Evolutionary conservation across 2,113 vertebrate species (phyloP).

Genomic region (Hemicordylus capensis): DNA sequence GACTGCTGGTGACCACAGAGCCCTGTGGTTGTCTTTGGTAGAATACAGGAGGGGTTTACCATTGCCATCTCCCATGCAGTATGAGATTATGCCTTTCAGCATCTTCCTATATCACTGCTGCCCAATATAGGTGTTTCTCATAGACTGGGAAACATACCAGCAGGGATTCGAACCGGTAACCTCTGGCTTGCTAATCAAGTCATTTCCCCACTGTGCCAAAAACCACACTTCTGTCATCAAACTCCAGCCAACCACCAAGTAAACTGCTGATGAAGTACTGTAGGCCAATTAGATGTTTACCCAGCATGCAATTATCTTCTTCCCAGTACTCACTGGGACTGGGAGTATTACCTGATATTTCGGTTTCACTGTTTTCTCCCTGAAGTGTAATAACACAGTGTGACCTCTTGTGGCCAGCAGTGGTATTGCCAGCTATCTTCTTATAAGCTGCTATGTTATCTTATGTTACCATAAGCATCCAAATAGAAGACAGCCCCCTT

Average conservation of each 20-base stretch:
- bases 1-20: no score
- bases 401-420: constrained; percentile 78
- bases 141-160: no score
- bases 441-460: neutral
- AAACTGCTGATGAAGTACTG: constrained; percentile 16
- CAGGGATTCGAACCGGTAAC: no score
- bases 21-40: neutral
- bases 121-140: no score
- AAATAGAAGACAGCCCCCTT: no score
- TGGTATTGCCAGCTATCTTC: neutral
- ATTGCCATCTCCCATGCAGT: no score
- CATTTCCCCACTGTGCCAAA: no score
- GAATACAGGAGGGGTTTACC: no score
- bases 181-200: no score
- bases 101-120: no score
- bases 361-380: constrained; percentile 12
- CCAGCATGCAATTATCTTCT: constrained; percentile 44
- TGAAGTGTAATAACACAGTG: constrained; percentile 57
- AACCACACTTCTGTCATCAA: constrained; percentile 8
- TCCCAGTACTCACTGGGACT: constrained; percentile 25
- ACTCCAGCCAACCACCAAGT: neutral
- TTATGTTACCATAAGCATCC: neutral
- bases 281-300: constrained; percentile 29
- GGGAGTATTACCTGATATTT: constrained; percentile 22
- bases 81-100: no score